Percentiles rank a stretch among this genome's conserved stretches.
Evolutionary conservation across 2,888 invertebrate species (phyloP).

Genomic region (Escarpia spicata): DNA sequence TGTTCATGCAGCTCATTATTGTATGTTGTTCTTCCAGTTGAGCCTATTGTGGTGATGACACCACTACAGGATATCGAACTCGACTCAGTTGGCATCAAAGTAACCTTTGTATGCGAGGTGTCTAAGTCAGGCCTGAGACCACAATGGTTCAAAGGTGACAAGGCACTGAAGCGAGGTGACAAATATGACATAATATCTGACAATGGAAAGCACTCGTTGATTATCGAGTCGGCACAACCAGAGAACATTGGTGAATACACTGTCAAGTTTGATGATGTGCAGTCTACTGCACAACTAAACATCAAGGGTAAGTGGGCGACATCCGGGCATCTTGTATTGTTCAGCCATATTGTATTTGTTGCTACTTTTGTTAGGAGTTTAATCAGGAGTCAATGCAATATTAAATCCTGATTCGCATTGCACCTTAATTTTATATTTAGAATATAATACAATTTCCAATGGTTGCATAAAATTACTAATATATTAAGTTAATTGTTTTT

Average conservation of each 20-base stretch:
- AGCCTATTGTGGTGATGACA: slow-evolving; percentile 55
- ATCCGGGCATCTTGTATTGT: neutral
- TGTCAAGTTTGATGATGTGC: slow-evolving; percentile 30
- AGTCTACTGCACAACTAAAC: slow-evolving; percentile 37
- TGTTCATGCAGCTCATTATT: neutral
- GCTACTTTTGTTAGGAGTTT: too few species aligned
- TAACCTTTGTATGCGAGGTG: slow-evolving; percentile 81
- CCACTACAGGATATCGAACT: slow-evolving; percentile 56
- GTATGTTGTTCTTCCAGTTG: slow-evolving; percentile 36
- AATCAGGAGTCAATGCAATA: neutral
- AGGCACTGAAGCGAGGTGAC: slow-evolving; percentile 35
- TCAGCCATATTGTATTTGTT: neutral
- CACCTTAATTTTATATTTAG: neutral
- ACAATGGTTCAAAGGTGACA: slow-evolving; percentile 75
- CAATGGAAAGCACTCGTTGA: slow-evolving; percentile 37
- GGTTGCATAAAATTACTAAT: too few species aligned
- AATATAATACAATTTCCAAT: too few species aligned
- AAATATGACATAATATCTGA: slow-evolving; percentile 37
- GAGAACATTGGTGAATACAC: slow-evolving; percentile 44
- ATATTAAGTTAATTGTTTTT: too few species aligned
- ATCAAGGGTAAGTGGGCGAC: slow-evolving; percentile 38
- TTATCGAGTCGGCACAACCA: slow-evolving; percentile 34
- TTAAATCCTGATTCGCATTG: neutral
- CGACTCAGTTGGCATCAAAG: slow-evolving; percentile 67
- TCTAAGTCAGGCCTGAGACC: slow-evolving; percentile 82